Conservation (phyloP, 2,113 vertebrate species). For the Galbula dea region DNA sequence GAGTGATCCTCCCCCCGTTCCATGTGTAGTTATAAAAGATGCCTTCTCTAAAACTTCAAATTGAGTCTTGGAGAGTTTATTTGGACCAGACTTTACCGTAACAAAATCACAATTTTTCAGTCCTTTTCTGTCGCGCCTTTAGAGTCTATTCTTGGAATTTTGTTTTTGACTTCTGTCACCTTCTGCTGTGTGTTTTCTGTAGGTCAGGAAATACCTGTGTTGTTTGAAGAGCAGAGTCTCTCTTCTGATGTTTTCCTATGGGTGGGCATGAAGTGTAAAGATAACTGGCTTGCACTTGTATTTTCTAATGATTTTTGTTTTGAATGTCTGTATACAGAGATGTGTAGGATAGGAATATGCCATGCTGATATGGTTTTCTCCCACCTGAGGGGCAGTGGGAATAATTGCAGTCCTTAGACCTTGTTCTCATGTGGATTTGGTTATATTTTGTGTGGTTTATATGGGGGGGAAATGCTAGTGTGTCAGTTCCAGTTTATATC, state of each 20-base stretch:
- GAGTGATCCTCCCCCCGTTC: no score
- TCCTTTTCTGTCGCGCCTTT: background rate
- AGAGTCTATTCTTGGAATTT: background rate
- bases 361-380: background rate
- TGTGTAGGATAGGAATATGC: background rate
- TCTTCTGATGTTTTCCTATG: background rate
- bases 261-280: background rate
- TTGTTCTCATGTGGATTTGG: fast-evolving
- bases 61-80: no score
- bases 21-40: no score
- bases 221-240: background rate
- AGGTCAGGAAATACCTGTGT: background rate
- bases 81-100: no score
- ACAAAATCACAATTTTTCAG: no score
- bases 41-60: no score
- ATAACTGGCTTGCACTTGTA: background rate
- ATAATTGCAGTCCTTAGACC: background rate
- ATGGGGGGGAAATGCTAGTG: no score
- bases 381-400: background rate
- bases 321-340: background rate
- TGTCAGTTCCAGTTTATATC: background rate
- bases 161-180: background rate
- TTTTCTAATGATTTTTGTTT: background rate
- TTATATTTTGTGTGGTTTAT: background rate
- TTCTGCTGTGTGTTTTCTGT: background rate